phyloP scores from a whole-genome alignment of 2,113 vertebrate genomes.

The Merops nubicus region DNA sequence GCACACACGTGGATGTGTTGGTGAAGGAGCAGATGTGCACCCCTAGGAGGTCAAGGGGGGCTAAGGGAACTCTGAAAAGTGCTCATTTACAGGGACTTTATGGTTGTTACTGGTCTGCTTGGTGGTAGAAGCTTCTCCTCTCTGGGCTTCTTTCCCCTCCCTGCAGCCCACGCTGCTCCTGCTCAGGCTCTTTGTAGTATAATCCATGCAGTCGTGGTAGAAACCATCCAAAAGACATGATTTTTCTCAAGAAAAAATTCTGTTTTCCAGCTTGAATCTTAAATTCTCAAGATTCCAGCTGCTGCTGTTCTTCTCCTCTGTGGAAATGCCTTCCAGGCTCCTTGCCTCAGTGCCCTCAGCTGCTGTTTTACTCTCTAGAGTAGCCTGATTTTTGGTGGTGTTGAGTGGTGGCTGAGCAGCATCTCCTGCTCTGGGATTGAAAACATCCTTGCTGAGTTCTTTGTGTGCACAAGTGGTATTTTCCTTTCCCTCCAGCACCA shows the following conservation, averaged over 20 bases:
- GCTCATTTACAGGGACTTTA: background rate
- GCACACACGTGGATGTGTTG: fast-evolving
- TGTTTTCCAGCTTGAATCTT: background rate
- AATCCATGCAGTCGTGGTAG: fast-evolving
- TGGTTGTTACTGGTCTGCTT: background rate
- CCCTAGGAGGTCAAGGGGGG: fast-evolving
- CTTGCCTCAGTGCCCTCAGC: background rate
- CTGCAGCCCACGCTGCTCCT: background rate
- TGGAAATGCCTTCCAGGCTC: background rate
- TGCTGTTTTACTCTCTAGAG: background rate
- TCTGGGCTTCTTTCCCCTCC: background rate
- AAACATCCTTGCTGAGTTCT: background rate
- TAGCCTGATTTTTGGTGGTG: background rate
- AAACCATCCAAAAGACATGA: background rate
- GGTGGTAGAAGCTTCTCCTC: background rate
- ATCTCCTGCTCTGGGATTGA: background rate
- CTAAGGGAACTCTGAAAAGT: background rate
- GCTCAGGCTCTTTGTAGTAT: background rate
- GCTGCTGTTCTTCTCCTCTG: background rate
- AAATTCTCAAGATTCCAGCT: background rate
- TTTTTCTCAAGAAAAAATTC: background rate
- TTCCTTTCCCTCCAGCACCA: background rate
- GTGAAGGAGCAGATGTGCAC: fast-evolving
- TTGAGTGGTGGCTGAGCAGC: fast-evolving
- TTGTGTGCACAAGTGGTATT: fast-evolving